Percentiles rank a stretch among this genome's conserved stretches.
Conservation (phyloP, 2,113 vertebrate species). For the Anhinga rufa region DNA sequence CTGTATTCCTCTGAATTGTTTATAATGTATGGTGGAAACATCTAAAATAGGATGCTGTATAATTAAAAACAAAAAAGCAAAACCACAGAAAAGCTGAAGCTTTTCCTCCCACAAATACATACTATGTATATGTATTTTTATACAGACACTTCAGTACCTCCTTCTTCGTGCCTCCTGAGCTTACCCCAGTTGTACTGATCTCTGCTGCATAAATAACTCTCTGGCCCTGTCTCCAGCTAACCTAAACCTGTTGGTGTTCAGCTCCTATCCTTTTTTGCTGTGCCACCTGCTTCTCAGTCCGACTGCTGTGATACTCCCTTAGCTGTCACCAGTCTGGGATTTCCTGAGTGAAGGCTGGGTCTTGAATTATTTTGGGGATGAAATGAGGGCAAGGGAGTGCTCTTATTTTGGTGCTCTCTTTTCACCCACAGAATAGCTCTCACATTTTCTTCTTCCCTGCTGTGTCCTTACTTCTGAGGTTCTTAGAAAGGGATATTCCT, state of each 20-base stretch:
- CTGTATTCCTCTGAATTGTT: background rate
- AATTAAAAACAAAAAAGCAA: background rate
- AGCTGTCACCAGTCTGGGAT: background rate
- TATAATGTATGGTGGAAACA: background rate
- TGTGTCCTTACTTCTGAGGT: background rate
- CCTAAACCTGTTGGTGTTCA: background rate
- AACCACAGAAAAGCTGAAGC: background rate
- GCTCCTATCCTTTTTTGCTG: background rate
- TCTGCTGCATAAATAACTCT: background rate
- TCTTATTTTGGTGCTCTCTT: background rate
- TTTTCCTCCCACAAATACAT: background rate
- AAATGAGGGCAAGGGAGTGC: background rate
- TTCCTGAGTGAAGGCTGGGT: background rate
- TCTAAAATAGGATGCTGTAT: background rate
- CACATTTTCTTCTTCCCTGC: background rate
- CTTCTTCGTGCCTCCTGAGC: background rate
- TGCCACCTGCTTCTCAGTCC: background rate
- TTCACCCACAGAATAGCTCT: background rate
- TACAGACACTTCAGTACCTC: background rate
- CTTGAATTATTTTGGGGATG: background rate
- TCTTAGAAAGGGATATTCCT: background rate
- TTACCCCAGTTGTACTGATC: background rate
- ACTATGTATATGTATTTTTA: background rate
- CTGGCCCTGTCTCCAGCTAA: background rate
- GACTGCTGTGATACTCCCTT: background rate